Evolutionary conservation across 2,888 invertebrate genomes (phyloP), one percentile per base, ranked within the genome.

Genomic region (Griposia aprilina): DNA sequence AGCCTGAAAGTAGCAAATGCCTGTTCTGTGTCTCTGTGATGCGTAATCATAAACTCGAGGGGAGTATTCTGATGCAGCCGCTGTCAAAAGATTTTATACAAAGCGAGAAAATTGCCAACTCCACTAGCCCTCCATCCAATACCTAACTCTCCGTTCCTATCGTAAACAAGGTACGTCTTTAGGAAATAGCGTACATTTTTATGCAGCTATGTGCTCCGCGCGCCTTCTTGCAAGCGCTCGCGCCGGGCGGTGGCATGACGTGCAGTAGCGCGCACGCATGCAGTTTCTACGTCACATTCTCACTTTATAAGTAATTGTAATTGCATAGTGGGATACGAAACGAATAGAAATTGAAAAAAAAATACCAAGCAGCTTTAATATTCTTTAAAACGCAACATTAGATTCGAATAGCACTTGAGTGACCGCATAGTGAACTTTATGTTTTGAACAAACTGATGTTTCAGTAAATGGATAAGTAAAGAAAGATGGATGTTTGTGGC

Each of bases 271-370:
- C 71, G 67, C 70, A 48, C 77, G 71, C 69, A 63, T 76, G 79
- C 86, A 88, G 90, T 91, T 91, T 90, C 91, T 88, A 88, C 75
- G 74, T 78, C 74, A 80, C 83, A 80, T 85, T 87, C 80, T 74
- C 83, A 85, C 65, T 81, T 78, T 81, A 74, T 87, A 71, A 70
- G 85, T 36, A 36, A 36, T 83, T 81, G 74, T 82, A 77, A 83
- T 85, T 67, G 81, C 79, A 71, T 75, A 74, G 76, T 69, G 74
- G 62, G 78, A 13, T 75, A 41, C 41, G 30, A 36, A 7, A 48
- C 20, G 13, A 23, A 20, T n/a, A 48, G 23, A 45, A 23, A 74
- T 73, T 50, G 10, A 17, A 45, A 66, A 52, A 45, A 65, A 23
- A 20, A 15, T 50, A 26, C 10, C 1, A 4, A 8, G 26, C 17